These are phyloP conservation scores for Tretioscincus oriximinensis DNA, from an alignment of 2,113 vertebrate genomes.

Conservation along the genomic window DNA sequence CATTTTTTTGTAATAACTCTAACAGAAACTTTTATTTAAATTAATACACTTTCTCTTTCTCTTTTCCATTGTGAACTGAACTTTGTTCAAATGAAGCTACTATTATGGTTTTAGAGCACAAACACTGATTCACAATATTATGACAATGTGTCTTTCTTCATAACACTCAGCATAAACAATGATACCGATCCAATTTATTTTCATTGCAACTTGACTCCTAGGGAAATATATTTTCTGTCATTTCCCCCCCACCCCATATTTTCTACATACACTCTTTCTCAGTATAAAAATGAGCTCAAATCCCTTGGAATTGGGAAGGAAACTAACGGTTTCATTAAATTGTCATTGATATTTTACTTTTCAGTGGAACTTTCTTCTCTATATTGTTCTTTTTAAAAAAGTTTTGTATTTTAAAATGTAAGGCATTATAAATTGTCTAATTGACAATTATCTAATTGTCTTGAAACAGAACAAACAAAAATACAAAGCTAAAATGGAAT, in stretches of 20 bases:
- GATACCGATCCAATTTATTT: constrained; percentile 20
- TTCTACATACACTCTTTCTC: neutral
- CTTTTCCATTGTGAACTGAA: neutral
- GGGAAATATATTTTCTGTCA: constrained; percentile 28
- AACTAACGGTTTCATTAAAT: constrained; percentile 7
- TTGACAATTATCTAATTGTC: too few relatives aligned
- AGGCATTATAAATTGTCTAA: too few relatives aligned
- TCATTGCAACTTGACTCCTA: constrained; percentile 32
- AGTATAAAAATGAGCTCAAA: constrained; percentile 17
- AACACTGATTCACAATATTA: neutral
- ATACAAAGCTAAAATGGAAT: too few relatives aligned
- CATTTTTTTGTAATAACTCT: too few relatives aligned
- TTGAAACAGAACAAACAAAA: too few relatives aligned
- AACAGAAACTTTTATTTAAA: neutral
- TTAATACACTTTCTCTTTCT: neutral
- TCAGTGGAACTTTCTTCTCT: constrained; percentile 37
- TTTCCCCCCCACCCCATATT: neutral
- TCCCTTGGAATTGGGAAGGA: constrained; percentile 19
- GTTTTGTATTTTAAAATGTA: too few relatives aligned
- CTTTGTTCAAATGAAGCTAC: neutral
- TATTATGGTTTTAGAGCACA: constrained; percentile 11
- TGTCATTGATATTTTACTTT: neutral
- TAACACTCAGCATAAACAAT: constrained; percentile 4
- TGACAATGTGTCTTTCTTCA: neutral
- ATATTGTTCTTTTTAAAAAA: constrained; percentile 23